These are phyloP conservation scores for Epirrhoe tristata DNA, from an alignment of 2,888 invertebrate genomes.

Conservation along the genomic window DNA sequence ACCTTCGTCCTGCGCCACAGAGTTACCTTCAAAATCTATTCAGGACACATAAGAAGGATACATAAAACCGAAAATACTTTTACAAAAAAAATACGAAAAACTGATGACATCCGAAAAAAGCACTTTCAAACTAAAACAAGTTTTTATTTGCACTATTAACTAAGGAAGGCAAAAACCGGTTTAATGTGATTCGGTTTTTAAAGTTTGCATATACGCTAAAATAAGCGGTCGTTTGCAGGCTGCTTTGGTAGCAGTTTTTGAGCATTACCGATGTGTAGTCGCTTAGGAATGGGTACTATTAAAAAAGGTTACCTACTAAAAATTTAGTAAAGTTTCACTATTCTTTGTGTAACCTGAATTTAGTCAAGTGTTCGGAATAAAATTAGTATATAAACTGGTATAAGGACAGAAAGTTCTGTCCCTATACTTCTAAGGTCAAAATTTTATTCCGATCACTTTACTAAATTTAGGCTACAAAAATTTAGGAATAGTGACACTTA, in stretches of 20 bases:
- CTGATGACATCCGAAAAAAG: slow-evolving; percentile 22
- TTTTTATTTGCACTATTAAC: slow-evolving; percentile 23
- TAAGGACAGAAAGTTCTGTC: too few species aligned
- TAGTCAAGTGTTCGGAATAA: not conserved
- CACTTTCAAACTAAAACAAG: slow-evolving; percentile 16
- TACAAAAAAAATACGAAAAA: slow-evolving; percentile 13
- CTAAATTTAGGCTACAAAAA: too few species aligned
- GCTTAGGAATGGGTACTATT: not conserved
- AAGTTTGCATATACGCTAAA: slow-evolving; percentile 55
- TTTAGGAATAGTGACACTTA: too few species aligned
- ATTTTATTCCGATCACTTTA: too few species aligned
- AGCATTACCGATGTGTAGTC: slow-evolving; percentile 12
- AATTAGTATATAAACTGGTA: too few species aligned
- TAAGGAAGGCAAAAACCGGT: slow-evolving; percentile 28
- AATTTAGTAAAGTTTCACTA: not conserved
- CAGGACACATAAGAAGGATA: slow-evolving; percentile 16
- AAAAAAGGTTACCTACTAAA: not conserved
- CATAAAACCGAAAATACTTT: slow-evolving; percentile 16
- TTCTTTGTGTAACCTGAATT: not conserved
- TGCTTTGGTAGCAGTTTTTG: slow-evolving; percentile 49
- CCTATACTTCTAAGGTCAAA: too few species aligned
- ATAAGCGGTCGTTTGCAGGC: slow-evolving; percentile 56
- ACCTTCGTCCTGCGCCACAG: too few species aligned
- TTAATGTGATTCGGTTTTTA: slow-evolving; percentile 57
- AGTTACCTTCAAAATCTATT: not conserved